Evolutionary conservation across 2,888 invertebrate genomes (phyloP).

Genomic region (Tetranychus truncatus): DNA sequence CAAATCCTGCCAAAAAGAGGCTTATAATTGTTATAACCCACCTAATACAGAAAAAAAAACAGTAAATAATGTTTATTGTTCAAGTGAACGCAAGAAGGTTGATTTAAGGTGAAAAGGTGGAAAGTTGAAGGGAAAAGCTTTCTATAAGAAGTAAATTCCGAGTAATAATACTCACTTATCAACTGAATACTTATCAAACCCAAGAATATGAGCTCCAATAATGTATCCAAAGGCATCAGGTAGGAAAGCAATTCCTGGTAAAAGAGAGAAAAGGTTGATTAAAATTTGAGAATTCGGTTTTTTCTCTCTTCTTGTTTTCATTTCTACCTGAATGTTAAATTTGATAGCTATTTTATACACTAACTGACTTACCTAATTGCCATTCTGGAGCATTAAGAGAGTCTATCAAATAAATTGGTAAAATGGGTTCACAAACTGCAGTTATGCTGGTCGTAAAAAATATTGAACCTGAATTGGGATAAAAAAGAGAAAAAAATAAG

Average conservation of each 20-base stretch:
- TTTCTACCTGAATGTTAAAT: too few relatives aligned
- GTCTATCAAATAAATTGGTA: conserved; percentile 59
- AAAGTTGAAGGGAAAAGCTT: too few relatives aligned
- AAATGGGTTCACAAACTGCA: conserved; percentile 61
- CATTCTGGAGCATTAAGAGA: conserved; percentile 42
- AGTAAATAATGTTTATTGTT: neutral
- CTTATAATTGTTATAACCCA: neutral
- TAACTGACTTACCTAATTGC: conserved; percentile 35
- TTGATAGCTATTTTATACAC: neutral
- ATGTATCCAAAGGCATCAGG: conserved; percentile 68
- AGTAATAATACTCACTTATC: conserved; percentile 33
- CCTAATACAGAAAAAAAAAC: neutral
- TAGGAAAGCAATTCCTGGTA: conserved; percentile 55
- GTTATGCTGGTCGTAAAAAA: conserved; percentile 60
- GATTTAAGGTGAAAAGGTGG: too few relatives aligned
- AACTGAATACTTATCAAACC: conserved; percentile 44
- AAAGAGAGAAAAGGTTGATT: too few relatives aligned
- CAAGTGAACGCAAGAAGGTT: neutral
- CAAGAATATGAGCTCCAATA: conserved; percentile 59
- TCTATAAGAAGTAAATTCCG: conserved; percentile 19
- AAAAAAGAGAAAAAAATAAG: neutral
- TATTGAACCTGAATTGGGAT: conserved; percentile 40
- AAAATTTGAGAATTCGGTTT: too few relatives aligned
- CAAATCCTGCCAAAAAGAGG: neutral
- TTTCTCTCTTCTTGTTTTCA: neutral